phyloP scores from a whole-genome alignment of 2,797 vertebrate species.

The Anisognathus igniventris region DNA sequence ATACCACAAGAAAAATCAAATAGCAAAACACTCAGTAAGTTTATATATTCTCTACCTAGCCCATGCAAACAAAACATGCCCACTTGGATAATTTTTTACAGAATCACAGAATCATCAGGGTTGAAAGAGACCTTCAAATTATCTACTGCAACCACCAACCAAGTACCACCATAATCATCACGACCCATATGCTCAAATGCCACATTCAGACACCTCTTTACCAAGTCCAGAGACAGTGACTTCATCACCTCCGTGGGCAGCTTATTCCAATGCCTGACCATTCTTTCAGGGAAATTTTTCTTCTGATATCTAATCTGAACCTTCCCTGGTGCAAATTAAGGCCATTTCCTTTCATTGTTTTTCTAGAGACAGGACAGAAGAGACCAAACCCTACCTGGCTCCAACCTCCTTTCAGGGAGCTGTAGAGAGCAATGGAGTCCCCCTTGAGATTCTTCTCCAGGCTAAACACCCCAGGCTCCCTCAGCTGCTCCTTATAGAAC shows the following conservation, averaged over 20 bases:
- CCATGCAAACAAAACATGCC: background rate
- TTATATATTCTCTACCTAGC: background rate
- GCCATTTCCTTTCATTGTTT: background rate
- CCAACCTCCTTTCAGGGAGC: background rate
- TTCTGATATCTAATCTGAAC: background rate
- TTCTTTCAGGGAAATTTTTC: background rate
- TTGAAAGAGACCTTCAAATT: background rate
- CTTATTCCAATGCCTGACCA: background rate
- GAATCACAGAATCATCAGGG: background rate
- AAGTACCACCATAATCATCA: background rate
- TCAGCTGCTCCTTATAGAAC: background rate
- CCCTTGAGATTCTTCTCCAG: background rate
- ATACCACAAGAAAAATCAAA: background rate
- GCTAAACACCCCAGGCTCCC: background rate
- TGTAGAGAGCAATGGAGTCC: background rate
- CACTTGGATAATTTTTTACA: background rate
- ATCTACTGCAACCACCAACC: background rate
- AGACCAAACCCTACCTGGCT: background rate
- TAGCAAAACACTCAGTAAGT: background rate
- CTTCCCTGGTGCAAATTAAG: background rate
- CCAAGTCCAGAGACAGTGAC: background rate
- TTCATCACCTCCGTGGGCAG: background rate
- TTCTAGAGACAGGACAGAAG: background rate
- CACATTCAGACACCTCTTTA: background rate
- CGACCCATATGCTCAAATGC: background rate